phyloP scores from a whole-genome alignment of 1,140 invertebrate genomes.

The Zaprionus kolodkinae region DNA sequence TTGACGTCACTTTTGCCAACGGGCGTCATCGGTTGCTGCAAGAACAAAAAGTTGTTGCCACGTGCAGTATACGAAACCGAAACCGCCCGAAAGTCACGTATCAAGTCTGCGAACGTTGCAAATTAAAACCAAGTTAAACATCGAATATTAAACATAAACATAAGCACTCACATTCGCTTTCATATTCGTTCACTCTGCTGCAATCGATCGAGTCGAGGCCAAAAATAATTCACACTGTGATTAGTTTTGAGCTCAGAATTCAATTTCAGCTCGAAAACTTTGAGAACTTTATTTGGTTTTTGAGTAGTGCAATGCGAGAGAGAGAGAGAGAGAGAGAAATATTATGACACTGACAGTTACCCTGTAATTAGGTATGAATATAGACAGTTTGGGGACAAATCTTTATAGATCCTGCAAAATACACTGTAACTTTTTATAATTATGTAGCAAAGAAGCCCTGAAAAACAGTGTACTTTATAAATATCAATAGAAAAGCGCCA shows the following conservation, averaged over 20 bases:
- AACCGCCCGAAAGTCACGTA: conserved; percentile 63
- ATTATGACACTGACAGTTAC: too few relatives aligned
- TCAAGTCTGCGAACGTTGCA: conserved; percentile 29
- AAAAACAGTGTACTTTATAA: too few relatives aligned
- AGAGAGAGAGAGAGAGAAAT: too few relatives aligned
- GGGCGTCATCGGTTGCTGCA: conserved; percentile 23
- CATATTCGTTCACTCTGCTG: neutral
- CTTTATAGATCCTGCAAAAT: too few relatives aligned
- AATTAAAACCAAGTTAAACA: conserved; percentile 43
- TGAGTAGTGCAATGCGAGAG: neutral
- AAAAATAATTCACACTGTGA: conserved; percentile 15
- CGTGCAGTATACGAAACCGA: conserved; percentile 53
- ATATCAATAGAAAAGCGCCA: too few relatives aligned
- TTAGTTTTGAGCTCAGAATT: conserved; percentile 15
- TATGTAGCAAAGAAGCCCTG: too few relatives aligned
- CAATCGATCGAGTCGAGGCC: neutral
- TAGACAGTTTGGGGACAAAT: too few relatives aligned
- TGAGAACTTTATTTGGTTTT: conserved; percentile 1
- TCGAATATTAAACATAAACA: conserved; percentile 28
- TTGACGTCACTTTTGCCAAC: conserved; percentile 52
- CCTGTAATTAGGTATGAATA: neutral
- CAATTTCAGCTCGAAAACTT: conserved; percentile 14
- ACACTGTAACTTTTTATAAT: too few relatives aligned
- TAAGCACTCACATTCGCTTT: conserved; percentile 10
- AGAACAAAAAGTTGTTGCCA: conserved; percentile 42